These are phyloP conservation scores for Tineola bisselliella DNA, from an alignment of 2,888 invertebrate species.

Conservation along the genomic window DNA sequence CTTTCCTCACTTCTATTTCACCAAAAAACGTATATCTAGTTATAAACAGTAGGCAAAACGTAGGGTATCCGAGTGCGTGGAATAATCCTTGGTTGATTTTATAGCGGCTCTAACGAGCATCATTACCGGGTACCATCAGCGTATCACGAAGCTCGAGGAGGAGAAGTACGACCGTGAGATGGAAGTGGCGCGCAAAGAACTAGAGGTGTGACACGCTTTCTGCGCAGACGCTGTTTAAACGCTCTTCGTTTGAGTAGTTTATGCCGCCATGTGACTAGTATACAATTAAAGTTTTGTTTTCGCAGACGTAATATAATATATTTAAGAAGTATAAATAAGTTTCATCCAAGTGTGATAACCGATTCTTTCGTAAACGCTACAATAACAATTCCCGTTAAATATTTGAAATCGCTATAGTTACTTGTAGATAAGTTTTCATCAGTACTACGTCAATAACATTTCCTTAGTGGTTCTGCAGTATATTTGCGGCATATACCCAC, in stretches of 20 bases:
- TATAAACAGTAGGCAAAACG: background rate
- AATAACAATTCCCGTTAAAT: slow-evolving; percentile 57
- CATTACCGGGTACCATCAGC: slow-evolving; percentile 82
- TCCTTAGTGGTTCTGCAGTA: background rate
- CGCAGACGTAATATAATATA: slow-evolving; percentile 49
- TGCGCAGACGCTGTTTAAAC: slow-evolving; percentile 39
- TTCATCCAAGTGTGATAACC: slow-evolving; percentile 60
- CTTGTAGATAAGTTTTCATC: slow-evolving; percentile 38
- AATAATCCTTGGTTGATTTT: slow-evolving; percentile 60
- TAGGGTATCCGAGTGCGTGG: slow-evolving; percentile 17
- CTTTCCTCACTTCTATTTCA: slow-evolving; percentile 4
- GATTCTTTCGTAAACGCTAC: slow-evolving; percentile 46
- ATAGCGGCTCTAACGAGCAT: slow-evolving; percentile 75
- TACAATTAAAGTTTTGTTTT: slow-evolving; percentile 52
- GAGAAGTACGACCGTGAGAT: slow-evolving; percentile 98
- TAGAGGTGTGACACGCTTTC: slow-evolving; percentile 83
- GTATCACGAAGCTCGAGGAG: slow-evolving; percentile 84
- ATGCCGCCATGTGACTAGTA: slow-evolving; percentile 63
- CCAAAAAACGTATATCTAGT: background rate
- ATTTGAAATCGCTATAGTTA: slow-evolving; percentile 41
- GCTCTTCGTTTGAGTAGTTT: slow-evolving; percentile 60
- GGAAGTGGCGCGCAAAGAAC: slow-evolving; percentile 94
- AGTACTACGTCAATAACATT: slow-evolving; percentile 47
- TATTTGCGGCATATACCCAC: slow-evolving; percentile 23
- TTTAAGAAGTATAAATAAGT: slow-evolving; percentile 48